Base-by-base conservation (phyloP, 2,113 vertebrate genomes). In the Climacteris rufus region DNA sequence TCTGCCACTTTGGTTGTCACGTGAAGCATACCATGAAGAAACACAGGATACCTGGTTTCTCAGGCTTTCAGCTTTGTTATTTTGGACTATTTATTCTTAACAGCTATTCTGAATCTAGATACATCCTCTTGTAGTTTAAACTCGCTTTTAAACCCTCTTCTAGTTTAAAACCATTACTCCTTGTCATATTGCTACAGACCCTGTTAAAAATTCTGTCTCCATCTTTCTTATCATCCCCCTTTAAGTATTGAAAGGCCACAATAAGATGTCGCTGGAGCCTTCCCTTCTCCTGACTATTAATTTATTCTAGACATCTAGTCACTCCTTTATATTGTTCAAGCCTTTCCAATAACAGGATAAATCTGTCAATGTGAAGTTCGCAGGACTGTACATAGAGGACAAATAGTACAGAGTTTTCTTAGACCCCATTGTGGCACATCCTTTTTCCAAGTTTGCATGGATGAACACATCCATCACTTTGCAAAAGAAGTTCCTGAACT, bases 391-490 rank as follows among this genome's bases (percentile, higher is more conserved):
- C 44, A 16, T 3, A 66, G 61, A 88, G 76, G 64, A 93, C 72
- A 93, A 81, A 94, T 2, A 93, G 71, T 63, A 81, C 68, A 39
- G 74, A 61, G 66, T 72, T 96, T 95, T 68, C 90, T 93, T 72
- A 68, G 74, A n/a, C 50, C 57, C 59, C 45, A 52, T 80, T 91
- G 87, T 33, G 78, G 53, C 61, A 93, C 45, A 85, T 86, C 79
- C 30, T 86, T 77, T 93, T 85, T 75, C 87, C 68, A 92, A 49
- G 54, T 72, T 65, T 80, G 56, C 7, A 6, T 71, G 75, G 75
- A 74, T 77, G 56, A 90, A 90, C 76, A 80, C 83, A 96, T 95
- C 79, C 93, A 86, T 93, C 83, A 88, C 59, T 95, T 88, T 59
- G 79, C 88, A 88, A 93, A 85, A 83, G 78, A 72, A 90, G 79